Percentiles rank a stretch among this genome's conserved stretches.
Evolutionary conservation across 2,797 vertebrate genomes (phyloP).

Genomic region (Sebastolobus alascanus): DNA sequence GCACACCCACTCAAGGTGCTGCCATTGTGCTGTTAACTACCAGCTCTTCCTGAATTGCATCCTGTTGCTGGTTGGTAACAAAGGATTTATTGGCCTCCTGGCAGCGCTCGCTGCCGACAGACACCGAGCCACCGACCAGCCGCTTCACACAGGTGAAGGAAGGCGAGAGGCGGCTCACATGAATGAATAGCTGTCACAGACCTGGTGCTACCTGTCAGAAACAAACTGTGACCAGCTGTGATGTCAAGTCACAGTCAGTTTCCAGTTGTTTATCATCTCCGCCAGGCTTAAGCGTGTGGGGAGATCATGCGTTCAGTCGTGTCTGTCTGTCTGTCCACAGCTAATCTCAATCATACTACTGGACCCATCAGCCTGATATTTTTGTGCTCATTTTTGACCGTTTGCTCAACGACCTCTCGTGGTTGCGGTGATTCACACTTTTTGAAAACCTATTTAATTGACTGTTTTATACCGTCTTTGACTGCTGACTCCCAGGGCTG

Average conservation of each 20-base stretch:
- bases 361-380: background rate
- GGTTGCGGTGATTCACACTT: background rate
- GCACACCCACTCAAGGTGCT: slow-evolving; percentile 48
- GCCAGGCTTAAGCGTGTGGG: background rate
- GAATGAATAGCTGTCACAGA: background rate
- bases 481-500: background rate
- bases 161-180: background rate
- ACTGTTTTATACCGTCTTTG: background rate
- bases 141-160: slow-evolving; percentile 23
- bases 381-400: background rate
- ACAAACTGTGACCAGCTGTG: background rate
- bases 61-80: slow-evolving; percentile 73
- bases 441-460: background rate
- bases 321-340: background rate
- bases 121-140: background rate
- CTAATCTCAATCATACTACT: background rate
- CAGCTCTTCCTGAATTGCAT: slow-evolving; percentile 82
- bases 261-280: background rate
- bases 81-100: slow-evolving; percentile 73
- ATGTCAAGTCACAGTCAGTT: background rate
- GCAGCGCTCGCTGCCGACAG: slow-evolving; percentile 45
- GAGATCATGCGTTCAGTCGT: background rate
- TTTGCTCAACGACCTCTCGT: background rate
- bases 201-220: background rate
- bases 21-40: slow-evolving; percentile 76